A percentile compares a stretch with the other conserved stretches of the same genome.
These are phyloP conservation scores for Eidolon dupreanum DNA, from an alignment of 2,797 vertebrate genomes.

Conservation along the genomic window DNA sequence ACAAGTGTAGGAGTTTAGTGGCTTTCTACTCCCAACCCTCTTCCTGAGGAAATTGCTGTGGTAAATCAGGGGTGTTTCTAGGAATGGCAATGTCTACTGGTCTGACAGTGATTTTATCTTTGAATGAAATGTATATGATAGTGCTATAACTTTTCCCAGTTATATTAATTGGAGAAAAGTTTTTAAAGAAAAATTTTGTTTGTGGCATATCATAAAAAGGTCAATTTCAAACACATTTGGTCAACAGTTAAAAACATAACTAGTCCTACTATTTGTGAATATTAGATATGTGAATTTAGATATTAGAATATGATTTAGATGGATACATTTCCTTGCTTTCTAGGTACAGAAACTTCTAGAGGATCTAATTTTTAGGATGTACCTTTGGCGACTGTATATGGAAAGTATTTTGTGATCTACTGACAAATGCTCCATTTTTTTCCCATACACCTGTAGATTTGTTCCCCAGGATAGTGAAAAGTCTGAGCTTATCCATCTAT, in stretches of 20 bases:
- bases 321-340: background rate
- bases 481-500: background rate
- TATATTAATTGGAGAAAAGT: background rate
- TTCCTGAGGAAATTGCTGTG: conserved; percentile 56
- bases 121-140: background rate
- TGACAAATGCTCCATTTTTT: background rate
- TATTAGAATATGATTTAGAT: background rate
- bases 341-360: background rate
- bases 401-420: background rate
- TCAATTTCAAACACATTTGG: conserved; percentile 6
- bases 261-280: conserved; percentile 19
- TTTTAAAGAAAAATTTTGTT: conserved; percentile 20
- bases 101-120: conserved; percentile 51
- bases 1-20: background rate
- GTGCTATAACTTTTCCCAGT: background rate
- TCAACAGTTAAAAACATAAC: conserved; percentile 9
- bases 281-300: background rate
- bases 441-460: background rate
- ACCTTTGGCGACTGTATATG: background rate
- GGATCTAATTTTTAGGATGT: background rate
- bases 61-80: conserved; percentile 26
- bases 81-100: conserved; percentile 20
- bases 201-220: background rate
- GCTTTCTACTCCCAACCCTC: background rate
- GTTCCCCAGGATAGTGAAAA: background rate